Evolutionary conservation across 2,888 invertebrate genomes (phyloP).

Genomic region (Pseudeuparius sepicola): DNA sequence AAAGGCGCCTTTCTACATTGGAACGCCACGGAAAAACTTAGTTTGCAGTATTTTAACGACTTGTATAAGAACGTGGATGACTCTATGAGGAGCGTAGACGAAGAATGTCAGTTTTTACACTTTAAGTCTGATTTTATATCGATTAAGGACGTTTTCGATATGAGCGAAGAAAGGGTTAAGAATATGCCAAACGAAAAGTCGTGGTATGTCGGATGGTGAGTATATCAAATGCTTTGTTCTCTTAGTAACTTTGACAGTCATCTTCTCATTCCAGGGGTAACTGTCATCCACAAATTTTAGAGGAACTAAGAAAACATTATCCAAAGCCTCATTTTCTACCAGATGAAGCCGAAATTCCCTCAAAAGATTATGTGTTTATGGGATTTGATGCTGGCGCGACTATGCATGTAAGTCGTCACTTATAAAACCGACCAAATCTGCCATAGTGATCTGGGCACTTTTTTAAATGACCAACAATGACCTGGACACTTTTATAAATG

Average conservation of each 20-base stretch:
- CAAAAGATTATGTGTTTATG: conserved; percentile 85
- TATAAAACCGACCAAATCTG: too few relatives aligned
- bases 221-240: conserved; percentile 19
- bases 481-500: too few relatives aligned
- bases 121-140: conserved; percentile 74
- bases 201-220: conserved; percentile 89
- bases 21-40: conserved; percentile 61
- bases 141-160: conserved; percentile 65
- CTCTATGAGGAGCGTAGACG: conserved; percentile 62
- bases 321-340: conserved; percentile 78
- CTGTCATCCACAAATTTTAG: conserved; percentile 71
- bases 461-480: too few relatives aligned
- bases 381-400: conserved; percentile 84
- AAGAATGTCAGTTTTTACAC: conserved; percentile 79
- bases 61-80: conserved; percentile 58
- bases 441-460: too few relatives aligned
- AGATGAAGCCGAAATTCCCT: conserved; percentile 77
- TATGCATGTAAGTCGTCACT: conserved; percentile 79
- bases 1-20: conserved; percentile 66
- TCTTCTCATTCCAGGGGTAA: conserved; percentile 55
- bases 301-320: conserved; percentile 66
- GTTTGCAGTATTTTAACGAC: conserved; percentile 56
- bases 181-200: conserved; percentile 54
- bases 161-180: conserved; percentile 55
- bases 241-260: background rate